Percentiles rank a stretch among this genome's conserved stretches.
These are phyloP conservation scores for Lota lota DNA, from an alignment of 2,113 vertebrate genomes.

Conservation along the genomic window DNA sequence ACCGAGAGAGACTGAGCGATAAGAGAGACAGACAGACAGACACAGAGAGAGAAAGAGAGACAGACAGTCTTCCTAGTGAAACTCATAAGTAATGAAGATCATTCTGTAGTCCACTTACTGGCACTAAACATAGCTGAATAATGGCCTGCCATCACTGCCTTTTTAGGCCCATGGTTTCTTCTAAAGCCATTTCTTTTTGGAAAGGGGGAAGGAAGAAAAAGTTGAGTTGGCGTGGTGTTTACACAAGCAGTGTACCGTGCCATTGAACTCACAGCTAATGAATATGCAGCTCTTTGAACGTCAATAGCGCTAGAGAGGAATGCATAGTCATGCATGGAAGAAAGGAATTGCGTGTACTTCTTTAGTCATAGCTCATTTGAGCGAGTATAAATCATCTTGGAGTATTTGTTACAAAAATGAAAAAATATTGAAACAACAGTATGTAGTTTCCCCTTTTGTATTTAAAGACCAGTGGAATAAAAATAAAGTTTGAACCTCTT, in stretches of 20 bases:
- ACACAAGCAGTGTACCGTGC: slow-evolving; percentile 13
- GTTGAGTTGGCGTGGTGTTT: slow-evolving; percentile 10
- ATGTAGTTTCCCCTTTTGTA: neutral
- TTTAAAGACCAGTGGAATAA: neutral
- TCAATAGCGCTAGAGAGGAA: neutral
- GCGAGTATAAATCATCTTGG: neutral
- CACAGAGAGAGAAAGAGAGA: no score
- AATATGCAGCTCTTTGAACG: slow-evolving; percentile 19
- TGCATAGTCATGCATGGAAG: neutral
- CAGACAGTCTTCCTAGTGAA: neutral
- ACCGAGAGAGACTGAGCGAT: no score
- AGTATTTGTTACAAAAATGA: neutral
- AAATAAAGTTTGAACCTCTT: no score
- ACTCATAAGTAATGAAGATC: slow-evolving; percentile 2
- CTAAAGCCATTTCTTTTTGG: neutral
- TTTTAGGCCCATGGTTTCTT: neutral
- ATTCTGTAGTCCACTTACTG: neutral
- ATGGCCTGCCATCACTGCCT: neutral
- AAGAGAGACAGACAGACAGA: no score
- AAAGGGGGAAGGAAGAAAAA: neutral
- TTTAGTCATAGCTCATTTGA: slow-evolving; percentile 2
- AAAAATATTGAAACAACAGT: neutral
- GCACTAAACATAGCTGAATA: neutral
- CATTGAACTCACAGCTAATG: slow-evolving; percentile 11
- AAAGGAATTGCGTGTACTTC: neutral